Evolutionary conservation across 2,888 invertebrate species (phyloP).

Genomic region (Trissoscelio sp.): DNA sequence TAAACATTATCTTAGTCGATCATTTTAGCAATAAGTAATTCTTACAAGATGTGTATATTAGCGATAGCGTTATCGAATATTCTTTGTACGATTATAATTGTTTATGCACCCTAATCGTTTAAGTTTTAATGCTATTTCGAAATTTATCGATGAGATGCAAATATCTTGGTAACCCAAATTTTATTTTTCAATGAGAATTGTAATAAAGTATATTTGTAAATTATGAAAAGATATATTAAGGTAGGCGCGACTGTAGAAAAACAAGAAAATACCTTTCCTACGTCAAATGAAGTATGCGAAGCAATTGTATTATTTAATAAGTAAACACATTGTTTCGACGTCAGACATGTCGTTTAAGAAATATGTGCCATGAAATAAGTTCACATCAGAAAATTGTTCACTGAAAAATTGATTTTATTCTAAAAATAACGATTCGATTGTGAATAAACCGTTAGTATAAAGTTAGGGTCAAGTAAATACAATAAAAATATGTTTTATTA

Average conservation of each 20-base stretch:
- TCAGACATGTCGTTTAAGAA: constrained; percentile 41
- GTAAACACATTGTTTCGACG: constrained; percentile 35
- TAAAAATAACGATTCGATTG: neutral
- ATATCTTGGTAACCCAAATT: constrained; percentile 76
- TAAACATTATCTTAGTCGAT: constrained; percentile 38
- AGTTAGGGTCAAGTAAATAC: too few species aligned
- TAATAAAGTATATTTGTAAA: constrained; percentile 82
- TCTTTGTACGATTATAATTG: constrained; percentile 71
- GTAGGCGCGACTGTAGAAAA: constrained; percentile 23
- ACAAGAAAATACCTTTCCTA: constrained; percentile 17
- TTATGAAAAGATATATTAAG: constrained; percentile 79
- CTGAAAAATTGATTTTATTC: constrained; percentile 33
- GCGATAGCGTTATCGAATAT: constrained; percentile 37
- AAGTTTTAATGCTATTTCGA: constrained; percentile 78
- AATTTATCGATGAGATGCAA: constrained; percentile 74
- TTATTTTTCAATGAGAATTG: constrained; percentile 80
- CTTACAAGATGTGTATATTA: constrained; percentile 39
- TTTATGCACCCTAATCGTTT: constrained; percentile 73
- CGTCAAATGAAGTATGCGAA: constrained; percentile 30
- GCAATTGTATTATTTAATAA: constrained; percentile 34
- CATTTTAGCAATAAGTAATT: constrained; percentile 44
- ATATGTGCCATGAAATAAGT: constrained; percentile 57
- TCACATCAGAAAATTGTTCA: constrained; percentile 48
- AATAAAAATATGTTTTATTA: too few species aligned
- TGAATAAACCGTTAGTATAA: too few species aligned